Percentiles rank a stretch among this genome's conserved stretches.
Evolutionary conservation across 2,113 vertebrate genomes (phyloP).

Genomic region (Naja naja): DNA sequence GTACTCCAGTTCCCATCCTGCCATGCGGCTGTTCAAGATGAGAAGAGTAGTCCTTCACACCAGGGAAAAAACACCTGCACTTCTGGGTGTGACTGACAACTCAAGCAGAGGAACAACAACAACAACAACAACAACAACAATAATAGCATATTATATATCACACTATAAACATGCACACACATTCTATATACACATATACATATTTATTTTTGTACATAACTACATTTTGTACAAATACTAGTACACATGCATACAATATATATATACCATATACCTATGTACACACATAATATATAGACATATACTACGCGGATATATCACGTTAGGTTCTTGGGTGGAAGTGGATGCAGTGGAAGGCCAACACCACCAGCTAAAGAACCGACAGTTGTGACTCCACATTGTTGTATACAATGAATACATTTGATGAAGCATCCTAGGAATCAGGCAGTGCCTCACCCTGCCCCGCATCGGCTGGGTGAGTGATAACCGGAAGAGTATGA

Average conservation of each 20-base stretch:
- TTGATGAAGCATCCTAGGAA: no score
- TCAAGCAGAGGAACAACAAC: not conserved
- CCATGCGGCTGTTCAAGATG: not conserved
- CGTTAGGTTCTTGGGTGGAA: no score
- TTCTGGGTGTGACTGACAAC: not conserved
- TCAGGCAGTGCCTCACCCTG: no score
- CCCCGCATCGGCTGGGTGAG: not conserved
- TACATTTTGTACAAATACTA: not conserved
- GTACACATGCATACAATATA: not conserved
- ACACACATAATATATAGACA: no score
- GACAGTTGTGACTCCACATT: no score
- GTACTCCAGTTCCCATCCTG: not conserved
- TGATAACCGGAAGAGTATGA: not conserved
- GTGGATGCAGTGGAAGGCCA: no score
- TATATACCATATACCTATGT: no score
- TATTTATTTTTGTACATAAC: not conserved
- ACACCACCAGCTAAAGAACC: no score
- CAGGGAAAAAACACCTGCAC: not conserved
- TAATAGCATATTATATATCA: not conserved
- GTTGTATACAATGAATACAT: no score
- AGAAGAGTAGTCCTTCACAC: not conserved
- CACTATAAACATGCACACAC: not conserved
- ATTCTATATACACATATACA: not conserved
- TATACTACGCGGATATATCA: no score
- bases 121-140: not conserved